phyloP scores from a whole-genome alignment of 1,140 invertebrate genomes.

The Orchesella cincta region DNA sequence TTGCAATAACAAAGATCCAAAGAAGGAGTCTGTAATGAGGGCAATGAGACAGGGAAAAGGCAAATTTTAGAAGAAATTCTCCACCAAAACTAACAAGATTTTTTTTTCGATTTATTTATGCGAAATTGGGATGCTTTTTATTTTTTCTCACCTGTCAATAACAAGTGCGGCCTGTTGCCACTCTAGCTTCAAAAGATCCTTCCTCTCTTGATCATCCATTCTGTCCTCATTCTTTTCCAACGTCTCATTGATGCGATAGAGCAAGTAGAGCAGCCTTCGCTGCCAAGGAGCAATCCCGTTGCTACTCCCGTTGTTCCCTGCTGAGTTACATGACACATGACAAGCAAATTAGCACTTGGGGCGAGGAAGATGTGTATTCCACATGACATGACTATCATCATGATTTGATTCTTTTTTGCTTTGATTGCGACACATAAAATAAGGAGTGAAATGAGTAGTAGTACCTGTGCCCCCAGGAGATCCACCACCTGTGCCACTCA shows the following conservation, averaged over 20 bases:
- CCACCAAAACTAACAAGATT: neutral
- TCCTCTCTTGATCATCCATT: slow-evolving; percentile 61
- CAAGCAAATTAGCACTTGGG: too few relatives aligned
- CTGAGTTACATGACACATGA: too few relatives aligned
- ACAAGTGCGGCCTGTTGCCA: slow-evolving; percentile 66
- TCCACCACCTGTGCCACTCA: neutral
- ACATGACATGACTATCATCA: too few relatives aligned
- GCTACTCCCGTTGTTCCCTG: neutral
- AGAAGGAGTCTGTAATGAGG: slow-evolving; percentile 54
- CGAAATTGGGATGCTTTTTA: too few relatives aligned
- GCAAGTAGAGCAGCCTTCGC: slow-evolving; percentile 59
- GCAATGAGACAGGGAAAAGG: too few relatives aligned
- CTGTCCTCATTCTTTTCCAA: slow-evolving; percentile 64
- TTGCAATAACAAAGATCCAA: slow-evolving; percentile 56
- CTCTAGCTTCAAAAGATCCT: slow-evolving; percentile 62
- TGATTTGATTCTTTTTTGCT: too few relatives aligned
- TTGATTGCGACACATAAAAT: too few relatives aligned
- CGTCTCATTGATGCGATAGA: slow-evolving; percentile 61
- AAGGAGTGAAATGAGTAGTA: neutral
- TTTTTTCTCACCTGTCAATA: slow-evolving; percentile 57
- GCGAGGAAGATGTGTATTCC: too few relatives aligned
- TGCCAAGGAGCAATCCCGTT: slow-evolving; percentile 53
- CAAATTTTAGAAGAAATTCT: neutral
- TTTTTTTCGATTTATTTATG: neutral
- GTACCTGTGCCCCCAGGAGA: neutral